A percentile compares a stretch with the other conserved stretches of the same genome.
Conservation (phyloP, 1,140 invertebrate species). For the Aporrectodea caliginosa region DNA sequence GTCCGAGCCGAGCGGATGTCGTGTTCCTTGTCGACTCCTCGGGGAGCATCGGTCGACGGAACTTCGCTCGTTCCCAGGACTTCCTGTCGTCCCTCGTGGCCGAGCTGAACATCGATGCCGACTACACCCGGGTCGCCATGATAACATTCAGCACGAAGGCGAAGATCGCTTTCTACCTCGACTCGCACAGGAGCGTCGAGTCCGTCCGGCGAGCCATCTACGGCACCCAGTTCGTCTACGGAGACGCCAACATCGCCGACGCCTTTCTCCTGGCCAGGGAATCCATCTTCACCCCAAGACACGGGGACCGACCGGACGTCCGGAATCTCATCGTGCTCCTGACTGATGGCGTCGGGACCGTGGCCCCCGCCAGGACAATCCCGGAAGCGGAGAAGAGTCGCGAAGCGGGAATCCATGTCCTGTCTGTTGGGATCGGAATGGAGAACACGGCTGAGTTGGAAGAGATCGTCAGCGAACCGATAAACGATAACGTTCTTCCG, state of each 20-base stretch:
- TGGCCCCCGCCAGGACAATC: slow-evolving; percentile 14
- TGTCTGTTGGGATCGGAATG: neutral
- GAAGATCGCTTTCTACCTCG: neutral
- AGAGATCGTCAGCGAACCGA: neutral
- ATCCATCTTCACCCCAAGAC: slow-evolving; percentile 13
- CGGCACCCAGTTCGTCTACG: neutral
- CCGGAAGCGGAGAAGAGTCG: slow-evolving; percentile 14
- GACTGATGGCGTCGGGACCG: slow-evolving; percentile 31
- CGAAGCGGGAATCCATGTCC: neutral
- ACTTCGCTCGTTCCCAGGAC: slow-evolving; percentile 9
- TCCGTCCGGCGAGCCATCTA: neutral
- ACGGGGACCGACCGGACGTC: slow-evolving; percentile 32
- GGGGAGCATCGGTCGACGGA: slow-evolving; percentile 15
- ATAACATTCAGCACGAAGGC: slow-evolving; percentile 22
- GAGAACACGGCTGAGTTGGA: neutral
- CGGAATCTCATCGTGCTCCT: slow-evolving; percentile 29
- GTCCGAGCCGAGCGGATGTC: slow-evolving; percentile 17
- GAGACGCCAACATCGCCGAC: slow-evolving; percentile 25
- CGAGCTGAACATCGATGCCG: slow-evolving; percentile 5
- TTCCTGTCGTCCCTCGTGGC: slow-evolving; percentile 10
- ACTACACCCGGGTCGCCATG: slow-evolving; percentile 10
- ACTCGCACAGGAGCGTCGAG: neutral
- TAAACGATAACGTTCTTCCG: neutral
- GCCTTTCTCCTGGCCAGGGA: slow-evolving; percentile 12
- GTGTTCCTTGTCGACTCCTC: slow-evolving; percentile 29